phyloP scores from a whole-genome alignment of 2,888 invertebrate genomes.

The Antheraea yamamai region DNA sequence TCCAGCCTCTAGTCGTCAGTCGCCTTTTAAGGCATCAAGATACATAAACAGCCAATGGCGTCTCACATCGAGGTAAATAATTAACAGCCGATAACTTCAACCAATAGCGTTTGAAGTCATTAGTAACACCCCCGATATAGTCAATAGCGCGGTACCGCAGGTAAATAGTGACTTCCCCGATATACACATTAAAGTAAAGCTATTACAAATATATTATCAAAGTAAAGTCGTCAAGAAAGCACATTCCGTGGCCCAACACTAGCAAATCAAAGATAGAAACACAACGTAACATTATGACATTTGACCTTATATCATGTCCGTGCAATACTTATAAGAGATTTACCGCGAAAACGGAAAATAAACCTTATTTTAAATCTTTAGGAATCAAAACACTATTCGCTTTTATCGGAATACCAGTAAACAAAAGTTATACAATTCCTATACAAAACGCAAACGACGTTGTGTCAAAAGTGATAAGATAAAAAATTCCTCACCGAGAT shows the following conservation, averaged over 20 bases:
- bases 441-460: background rate
- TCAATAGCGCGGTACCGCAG: too few relatives aligned
- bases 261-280: slow-evolving; percentile 1
- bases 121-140: too few relatives aligned
- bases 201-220: background rate
- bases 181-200: background rate
- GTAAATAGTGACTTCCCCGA: too few relatives aligned
- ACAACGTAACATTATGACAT: slow-evolving; percentile 10
- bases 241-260: background rate
- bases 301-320: background rate
- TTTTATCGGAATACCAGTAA: background rate
- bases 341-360: background rate
- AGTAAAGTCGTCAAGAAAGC: background rate
- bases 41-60: too few relatives aligned
- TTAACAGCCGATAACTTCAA: too few relatives aligned
- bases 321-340: background rate
- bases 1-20: too few relatives aligned
- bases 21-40: too few relatives aligned
- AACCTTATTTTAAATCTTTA: background rate
- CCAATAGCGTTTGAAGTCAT: too few relatives aligned
- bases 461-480: background rate
- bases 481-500: background rate
- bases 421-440: background rate
- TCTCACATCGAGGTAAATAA: too few relatives aligned
- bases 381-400: background rate